These are phyloP conservation scores for Anarhynchus alexandrinus DNA, from an alignment of 2,113 vertebrate species.

Conservation along the genomic window DNA sequence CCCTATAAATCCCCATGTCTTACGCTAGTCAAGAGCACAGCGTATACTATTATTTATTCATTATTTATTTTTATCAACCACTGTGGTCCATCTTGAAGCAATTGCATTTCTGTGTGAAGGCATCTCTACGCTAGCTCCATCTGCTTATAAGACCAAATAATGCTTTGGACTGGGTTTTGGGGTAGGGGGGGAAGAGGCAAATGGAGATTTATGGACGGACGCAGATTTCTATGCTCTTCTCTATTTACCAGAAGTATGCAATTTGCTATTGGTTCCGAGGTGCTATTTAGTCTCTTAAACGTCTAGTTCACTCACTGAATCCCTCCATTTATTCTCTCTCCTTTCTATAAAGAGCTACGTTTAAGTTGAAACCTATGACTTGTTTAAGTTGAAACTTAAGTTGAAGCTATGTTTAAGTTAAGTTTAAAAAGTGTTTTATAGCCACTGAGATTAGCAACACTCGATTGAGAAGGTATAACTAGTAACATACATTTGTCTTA, in stretches of 20 bases:
- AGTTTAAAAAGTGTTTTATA: background rate
- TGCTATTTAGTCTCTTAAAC: background rate
- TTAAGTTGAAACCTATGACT: background rate
- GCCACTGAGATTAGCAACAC: background rate
- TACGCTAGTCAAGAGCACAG: background rate
- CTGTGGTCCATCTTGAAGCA: slow-evolving; percentile 76
- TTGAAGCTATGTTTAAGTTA: too few relatives aligned
- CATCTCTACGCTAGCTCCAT: slow-evolving; percentile 36
- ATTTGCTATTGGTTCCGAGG: background rate
- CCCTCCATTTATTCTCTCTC: background rate
- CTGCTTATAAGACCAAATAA: slow-evolving; percentile 11
- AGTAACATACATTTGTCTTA: background rate
- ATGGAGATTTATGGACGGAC: background rate
- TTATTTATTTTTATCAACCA: slow-evolving; percentile 56
- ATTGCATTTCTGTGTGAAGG: slow-evolving; percentile 36
- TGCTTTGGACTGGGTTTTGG: background rate
- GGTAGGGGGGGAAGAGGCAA: background rate
- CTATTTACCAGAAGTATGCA: background rate
- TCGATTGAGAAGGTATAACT: background rate
- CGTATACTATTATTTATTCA: background rate
- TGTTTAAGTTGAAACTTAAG: background rate
- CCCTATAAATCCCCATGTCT: background rate
- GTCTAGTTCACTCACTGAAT: background rate
- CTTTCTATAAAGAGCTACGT: background rate
- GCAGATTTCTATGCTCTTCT: background rate